Evolutionary conservation across 2,113 vertebrate genomes (phyloP).

Genomic region (Gobio gobio): DNA sequence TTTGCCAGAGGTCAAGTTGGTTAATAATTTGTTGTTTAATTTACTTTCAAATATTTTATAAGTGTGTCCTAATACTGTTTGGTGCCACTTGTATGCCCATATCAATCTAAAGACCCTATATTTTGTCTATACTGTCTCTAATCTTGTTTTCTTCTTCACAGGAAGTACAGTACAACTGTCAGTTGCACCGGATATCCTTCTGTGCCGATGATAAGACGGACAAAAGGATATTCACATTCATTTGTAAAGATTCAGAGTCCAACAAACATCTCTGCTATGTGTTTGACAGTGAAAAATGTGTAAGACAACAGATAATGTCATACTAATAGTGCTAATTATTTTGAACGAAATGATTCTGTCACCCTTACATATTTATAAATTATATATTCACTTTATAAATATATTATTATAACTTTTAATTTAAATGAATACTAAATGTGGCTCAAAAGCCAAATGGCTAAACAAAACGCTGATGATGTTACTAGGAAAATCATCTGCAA

Average conservation of each 20-base stretch:
- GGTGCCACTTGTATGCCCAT: not conserved
- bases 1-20: not conserved
- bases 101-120: not conserved
- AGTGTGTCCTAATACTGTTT: not conserved
- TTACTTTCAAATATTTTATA: not conserved
- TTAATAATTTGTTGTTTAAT: too few relatives aligned
- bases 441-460: not conserved
- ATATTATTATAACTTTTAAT: not conserved
- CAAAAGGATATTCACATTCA: constrained; percentile 98
- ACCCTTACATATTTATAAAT: not conserved
- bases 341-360: not conserved
- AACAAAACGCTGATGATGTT: not conserved
- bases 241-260: constrained; percentile 98
- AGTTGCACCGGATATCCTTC: constrained; percentile 97
- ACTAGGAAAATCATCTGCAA: not conserved
- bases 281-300: constrained; percentile 99
- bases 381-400: too few relatives aligned
- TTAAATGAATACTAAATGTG: not conserved
- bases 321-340: not conserved
- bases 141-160: constrained; percentile 68
- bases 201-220: constrained; percentile 99
- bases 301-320: constrained; percentile 74
- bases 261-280: constrained; percentile 98
- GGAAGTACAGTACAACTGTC: constrained; percentile 97
- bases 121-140: not conserved